Base-by-base conservation (phyloP, 2,113 vertebrate species). In the Uropsilus gracilis region DNA sequence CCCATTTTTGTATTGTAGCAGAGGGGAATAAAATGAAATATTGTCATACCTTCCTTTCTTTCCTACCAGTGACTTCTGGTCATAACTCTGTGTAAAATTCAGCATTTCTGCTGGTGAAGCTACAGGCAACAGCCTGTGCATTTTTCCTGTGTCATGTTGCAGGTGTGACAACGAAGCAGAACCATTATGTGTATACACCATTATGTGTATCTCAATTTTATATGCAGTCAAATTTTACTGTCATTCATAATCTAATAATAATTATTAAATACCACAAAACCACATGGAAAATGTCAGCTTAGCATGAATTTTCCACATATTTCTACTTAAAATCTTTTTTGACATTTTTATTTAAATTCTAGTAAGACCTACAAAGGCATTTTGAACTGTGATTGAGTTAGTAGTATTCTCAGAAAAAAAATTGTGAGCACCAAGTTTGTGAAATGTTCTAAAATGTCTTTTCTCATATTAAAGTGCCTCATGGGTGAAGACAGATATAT, bases 301-400 rank as follows among this genome's bases (percentile, higher is more conserved):
- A 26, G 30, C 8, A 64, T 50, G n/a, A 37, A 42, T 86, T 90
- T 89, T 64, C 48, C 20, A n/a, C 17, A 12, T 18, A 64, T 89
- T 55, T 86, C 61, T 86, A 55, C 48, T 50, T 72, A 72, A 68
- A 95, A 26, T 0, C 8, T 82, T 88, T 61, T 26, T 55, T 86
- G 8, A 84, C 6, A 18, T 89, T 93, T 76, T 48, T 24, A 85
- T 77, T 64, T 77, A 69, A 63, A 32, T 50, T 61, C 11, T 53
- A 55, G 61, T 71, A 83, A 90, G 53, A 50, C 24, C 57, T 64
- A 55, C 1, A 24, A 50, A 48, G 46, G 22, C 44, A 82, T 48
- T 94, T 89, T 89, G 42, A 85, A 92, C 48, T 87, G 71, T 59
- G 8, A 18, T 86, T 71, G 34, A 34, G 46, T 66, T 73, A 32